Evolutionary conservation across 2,797 vertebrate genomes (phyloP).

Genomic region (Enteromius fasciolatus): DNA sequence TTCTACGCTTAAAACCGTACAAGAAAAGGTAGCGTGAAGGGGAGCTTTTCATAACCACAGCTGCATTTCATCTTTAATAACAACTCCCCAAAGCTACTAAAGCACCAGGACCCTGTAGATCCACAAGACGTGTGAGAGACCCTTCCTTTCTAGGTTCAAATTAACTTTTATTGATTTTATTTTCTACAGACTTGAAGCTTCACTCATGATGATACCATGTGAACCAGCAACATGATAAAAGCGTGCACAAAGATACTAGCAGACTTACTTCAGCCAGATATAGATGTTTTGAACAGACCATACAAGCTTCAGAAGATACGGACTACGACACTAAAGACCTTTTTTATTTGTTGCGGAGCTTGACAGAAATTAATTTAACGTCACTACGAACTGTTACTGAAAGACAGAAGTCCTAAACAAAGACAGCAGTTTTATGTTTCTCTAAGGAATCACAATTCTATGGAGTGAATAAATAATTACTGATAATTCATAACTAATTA

Average conservation of each 20-base stretch:
- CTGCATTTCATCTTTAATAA: conserved; percentile 51
- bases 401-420: not conserved
- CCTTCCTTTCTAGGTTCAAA: conserved; percentile 23
- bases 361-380: not conserved
- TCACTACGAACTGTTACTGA: not conserved
- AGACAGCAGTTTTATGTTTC: not conserved
- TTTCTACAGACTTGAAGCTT: conserved; percentile 13
- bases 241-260: not conserved
- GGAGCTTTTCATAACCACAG: not conserved
- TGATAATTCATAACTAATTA: not conserved
- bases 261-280: not conserved
- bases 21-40: not conserved
- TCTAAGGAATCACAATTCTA: not conserved
- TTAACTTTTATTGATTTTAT: conserved; percentile 53
- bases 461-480: not conserved
- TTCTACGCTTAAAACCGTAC: not conserved
- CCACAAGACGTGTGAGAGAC: conserved; percentile 7
- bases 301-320: not conserved
- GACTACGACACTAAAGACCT: not conserved
- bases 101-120: conserved; percentile 22
- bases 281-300: not conserved
- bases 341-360: not conserved
- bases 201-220: conserved; percentile 39
- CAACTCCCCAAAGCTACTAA: conserved; percentile 4
- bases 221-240: not conserved